Evolutionary conservation across 2,113 vertebrate species (phyloP).

Genomic region (Oenanthe melanoleuca): DNA sequence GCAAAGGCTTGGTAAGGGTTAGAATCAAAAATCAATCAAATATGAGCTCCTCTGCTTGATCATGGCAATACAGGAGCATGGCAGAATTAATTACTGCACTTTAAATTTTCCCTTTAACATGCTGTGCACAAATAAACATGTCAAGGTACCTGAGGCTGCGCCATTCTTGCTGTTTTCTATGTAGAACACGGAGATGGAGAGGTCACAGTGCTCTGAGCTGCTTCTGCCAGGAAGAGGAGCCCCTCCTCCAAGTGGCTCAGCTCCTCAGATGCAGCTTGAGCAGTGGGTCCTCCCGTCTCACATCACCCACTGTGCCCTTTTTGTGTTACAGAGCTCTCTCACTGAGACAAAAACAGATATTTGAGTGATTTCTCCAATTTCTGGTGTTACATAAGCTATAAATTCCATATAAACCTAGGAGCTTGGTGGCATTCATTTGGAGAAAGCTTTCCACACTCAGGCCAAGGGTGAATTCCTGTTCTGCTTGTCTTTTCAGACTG

Average conservation of each 20-base stretch:
- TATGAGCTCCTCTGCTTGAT: not conserved
- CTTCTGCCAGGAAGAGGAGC: not conserved
- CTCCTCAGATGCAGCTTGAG: not conserved
- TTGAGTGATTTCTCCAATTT: not conserved
- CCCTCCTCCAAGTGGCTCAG: not conserved
- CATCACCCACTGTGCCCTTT: not conserved
- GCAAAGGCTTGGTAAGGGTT: not conserved
- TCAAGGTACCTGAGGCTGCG: not conserved
- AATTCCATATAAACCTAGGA: not conserved
- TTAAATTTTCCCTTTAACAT: not conserved
- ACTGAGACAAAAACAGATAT: not conserved
- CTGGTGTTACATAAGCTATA: not conserved
- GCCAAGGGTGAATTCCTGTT: not conserved
- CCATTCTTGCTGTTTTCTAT: not conserved
- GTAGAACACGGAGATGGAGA: not conserved
- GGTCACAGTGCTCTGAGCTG: not conserved
- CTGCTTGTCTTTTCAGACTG: not conserved
- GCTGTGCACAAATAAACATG: not conserved
- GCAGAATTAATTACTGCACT: not conserved
- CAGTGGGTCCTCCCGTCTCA: not conserved
- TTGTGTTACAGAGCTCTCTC: not conserved
- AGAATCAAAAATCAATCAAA: not conserved
- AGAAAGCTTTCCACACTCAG: not conserved
- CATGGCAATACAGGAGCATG: rapidly evolving
- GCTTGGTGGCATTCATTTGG: not conserved